Conservation (phyloP, 2,113 vertebrate species). For the Cathartes aura region DNA sequence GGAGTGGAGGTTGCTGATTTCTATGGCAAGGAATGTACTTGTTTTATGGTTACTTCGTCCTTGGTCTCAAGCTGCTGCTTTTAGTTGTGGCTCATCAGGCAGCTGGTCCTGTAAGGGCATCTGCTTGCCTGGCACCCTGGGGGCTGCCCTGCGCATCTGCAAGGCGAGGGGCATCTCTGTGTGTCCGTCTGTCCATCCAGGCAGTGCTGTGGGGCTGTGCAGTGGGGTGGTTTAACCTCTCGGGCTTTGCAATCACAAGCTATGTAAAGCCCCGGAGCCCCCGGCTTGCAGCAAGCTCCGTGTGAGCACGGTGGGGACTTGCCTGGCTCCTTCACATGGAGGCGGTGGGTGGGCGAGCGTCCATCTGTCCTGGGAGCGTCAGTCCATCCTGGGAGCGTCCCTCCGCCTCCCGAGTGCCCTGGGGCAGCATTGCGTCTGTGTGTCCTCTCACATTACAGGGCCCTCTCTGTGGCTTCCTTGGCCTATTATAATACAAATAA, state of each 20-base stretch:
- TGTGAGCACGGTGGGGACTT: background rate
- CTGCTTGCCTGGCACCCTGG: background rate
- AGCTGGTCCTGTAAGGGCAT: background rate
- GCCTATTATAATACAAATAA: slow-evolving; percentile 30
- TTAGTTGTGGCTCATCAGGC: background rate
- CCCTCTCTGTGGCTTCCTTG: background rate
- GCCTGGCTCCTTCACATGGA: background rate
- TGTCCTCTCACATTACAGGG: slow-evolving; percentile 20
- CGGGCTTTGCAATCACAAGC: rapidly evolving
- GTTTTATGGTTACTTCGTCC: background rate
- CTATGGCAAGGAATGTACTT: background rate
- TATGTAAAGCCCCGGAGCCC: rapidly evolving
- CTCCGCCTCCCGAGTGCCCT: rapidly evolving
- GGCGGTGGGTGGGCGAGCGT: background rate
- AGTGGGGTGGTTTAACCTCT: background rate
- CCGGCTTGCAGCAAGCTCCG: background rate
- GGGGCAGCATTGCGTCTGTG: background rate
- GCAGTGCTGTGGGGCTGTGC: background rate
- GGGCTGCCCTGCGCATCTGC: background rate
- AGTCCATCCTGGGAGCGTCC: background rate
- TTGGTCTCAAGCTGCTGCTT: background rate
- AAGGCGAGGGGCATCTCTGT: rapidly evolving
- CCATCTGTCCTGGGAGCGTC: background rate
- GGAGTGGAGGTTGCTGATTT: background rate
- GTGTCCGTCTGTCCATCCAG: background rate